phyloP scores from a whole-genome alignment of 1,140 invertebrate species.

The Contarinia nasturtii region DNA sequence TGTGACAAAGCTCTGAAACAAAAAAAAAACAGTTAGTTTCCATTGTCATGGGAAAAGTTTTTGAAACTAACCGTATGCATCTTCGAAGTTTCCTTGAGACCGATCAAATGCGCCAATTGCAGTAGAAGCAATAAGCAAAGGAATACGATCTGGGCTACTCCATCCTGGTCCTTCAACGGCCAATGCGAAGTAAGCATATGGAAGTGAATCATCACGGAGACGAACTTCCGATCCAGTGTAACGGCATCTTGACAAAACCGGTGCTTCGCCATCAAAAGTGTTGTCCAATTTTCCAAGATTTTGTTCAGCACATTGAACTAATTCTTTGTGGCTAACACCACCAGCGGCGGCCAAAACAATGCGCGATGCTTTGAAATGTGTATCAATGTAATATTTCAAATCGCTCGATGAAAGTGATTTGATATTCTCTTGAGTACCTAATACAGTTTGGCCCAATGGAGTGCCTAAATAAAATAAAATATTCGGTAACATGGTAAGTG shows the following conservation, averaged over 20 bases:
- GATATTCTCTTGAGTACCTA: slow-evolving; percentile 96
- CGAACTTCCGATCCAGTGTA: slow-evolving; percentile 87
- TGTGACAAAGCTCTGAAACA: slow-evolving; percentile 68
- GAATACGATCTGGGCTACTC: slow-evolving; percentile 91
- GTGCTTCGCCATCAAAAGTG: slow-evolving; percentile 30
- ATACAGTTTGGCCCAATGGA: slow-evolving; percentile 86
- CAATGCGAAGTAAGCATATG: slow-evolving; percentile 87
- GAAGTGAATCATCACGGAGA: slow-evolving; percentile 84
- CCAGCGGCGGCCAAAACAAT: slow-evolving; percentile 95
- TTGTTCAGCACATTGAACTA: slow-evolving; percentile 70
- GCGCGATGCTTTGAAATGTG: slow-evolving; percentile 79
- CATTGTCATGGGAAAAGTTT: neutral
- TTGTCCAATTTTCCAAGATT: slow-evolving; percentile 58
- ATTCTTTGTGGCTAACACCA: slow-evolving; percentile 76
- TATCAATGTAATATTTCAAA: slow-evolving; percentile 70
- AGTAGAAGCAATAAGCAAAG: slow-evolving; percentile 96
- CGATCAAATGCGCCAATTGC: slow-evolving; percentile 75
- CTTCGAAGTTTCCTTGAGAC: slow-evolving; percentile 76
- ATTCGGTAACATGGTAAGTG: too few species aligned
- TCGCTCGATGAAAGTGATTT: slow-evolving; percentile 77
- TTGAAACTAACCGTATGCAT: slow-evolving; percentile 48
- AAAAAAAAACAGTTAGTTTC: neutral
- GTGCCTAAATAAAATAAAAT: too few species aligned
- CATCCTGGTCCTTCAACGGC: slow-evolving; percentile 93
- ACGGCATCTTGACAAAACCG: slow-evolving; percentile 50